phyloP scores from a whole-genome alignment of 1,140 invertebrate species.

The Conus ventricosus region DNA sequence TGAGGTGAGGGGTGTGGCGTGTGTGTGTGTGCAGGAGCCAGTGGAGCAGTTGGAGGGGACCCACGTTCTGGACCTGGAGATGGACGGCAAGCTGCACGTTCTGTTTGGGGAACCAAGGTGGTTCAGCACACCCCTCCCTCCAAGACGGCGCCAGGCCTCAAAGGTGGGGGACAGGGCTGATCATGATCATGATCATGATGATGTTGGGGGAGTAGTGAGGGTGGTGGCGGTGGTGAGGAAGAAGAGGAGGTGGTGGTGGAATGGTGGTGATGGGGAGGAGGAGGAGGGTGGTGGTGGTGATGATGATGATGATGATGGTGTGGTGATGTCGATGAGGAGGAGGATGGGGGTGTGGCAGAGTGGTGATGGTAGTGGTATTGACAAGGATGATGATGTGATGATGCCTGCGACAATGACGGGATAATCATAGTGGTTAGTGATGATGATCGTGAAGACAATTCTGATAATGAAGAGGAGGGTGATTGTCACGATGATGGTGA shows the following conservation, averaged over 20 bases:
- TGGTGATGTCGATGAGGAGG: not conserved
- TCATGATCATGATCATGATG: not conserved
- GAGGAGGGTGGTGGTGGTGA: not conserved
- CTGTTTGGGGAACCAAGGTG: conserved; percentile 93
- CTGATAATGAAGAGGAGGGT: too few relatives aligned
- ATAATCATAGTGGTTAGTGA: not conserved
- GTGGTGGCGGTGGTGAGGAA: not conserved
- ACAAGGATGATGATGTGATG: too few relatives aligned
- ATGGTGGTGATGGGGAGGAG: not conserved
- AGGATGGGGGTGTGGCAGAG: too few relatives aligned
- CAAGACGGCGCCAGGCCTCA: not conserved
- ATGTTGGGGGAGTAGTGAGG: not conserved
- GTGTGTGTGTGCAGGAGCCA: conserved; percentile 81
- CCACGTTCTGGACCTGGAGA: conserved; percentile 86
- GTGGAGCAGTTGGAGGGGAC: conserved; percentile 84
- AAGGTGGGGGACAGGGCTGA: not conserved
- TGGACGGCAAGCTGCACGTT: conserved; percentile 94
- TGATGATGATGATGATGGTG: not conserved
- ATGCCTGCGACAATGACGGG: not conserved
- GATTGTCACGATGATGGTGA: too few relatives aligned
- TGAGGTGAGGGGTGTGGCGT: too few relatives aligned
- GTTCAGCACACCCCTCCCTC: conserved; percentile 66
- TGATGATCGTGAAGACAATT: too few relatives aligned
- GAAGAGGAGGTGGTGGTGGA: not conserved
- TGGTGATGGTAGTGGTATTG: not conserved